Conservation (phyloP, 1,140 invertebrate species). For the Rhyzopertha dominica region DNA sequence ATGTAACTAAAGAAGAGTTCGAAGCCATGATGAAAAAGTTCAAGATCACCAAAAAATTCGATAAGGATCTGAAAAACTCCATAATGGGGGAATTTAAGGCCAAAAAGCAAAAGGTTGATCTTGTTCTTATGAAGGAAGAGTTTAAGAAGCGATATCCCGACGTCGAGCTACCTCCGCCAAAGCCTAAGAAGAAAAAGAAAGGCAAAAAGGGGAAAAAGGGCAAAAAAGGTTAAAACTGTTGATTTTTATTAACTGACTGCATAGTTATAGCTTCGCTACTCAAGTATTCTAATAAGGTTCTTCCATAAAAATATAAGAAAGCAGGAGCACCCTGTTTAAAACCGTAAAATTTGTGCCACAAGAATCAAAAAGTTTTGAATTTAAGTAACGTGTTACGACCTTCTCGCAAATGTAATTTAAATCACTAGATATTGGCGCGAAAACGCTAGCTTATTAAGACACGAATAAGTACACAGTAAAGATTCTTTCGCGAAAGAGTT, state of each 20-base stretch:
- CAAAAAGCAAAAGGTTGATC: slow-evolving; percentile 39
- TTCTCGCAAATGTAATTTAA: too few species aligned
- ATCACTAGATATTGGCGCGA: too few species aligned
- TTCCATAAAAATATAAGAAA: too few species aligned
- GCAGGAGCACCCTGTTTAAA: too few species aligned
- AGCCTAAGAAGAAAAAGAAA: slow-evolving; percentile 29
- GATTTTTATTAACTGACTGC: slow-evolving; percentile 5
- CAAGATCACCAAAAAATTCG: slow-evolving; percentile 44
- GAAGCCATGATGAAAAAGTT: slow-evolving; percentile 32
- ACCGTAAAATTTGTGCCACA: too few species aligned
- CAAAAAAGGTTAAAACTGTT: slow-evolving; percentile 5
- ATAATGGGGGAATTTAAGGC: slow-evolving; percentile 39
- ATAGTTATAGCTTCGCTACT: too few species aligned
- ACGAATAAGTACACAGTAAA: too few species aligned
- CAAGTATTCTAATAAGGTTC: too few species aligned
- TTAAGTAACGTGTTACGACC: too few species aligned
- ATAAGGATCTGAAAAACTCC: slow-evolving; percentile 39
- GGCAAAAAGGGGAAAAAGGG: slow-evolving; percentile 25
- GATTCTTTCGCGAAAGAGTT: too few species aligned
- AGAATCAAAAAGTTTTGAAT: too few species aligned
- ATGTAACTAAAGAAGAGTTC: slow-evolving; percentile 39
- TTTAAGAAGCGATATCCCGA: slow-evolving; percentile 46
- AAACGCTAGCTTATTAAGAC: too few species aligned
- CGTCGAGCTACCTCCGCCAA: slow-evolving; percentile 25
- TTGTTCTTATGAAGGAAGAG: slow-evolving; percentile 37